A percentile compares a stretch with the other conserved stretches of the same genome.
Conservation (phyloP, 2,797 vertebrate genomes). For the Phataginus tricuspis region DNA sequence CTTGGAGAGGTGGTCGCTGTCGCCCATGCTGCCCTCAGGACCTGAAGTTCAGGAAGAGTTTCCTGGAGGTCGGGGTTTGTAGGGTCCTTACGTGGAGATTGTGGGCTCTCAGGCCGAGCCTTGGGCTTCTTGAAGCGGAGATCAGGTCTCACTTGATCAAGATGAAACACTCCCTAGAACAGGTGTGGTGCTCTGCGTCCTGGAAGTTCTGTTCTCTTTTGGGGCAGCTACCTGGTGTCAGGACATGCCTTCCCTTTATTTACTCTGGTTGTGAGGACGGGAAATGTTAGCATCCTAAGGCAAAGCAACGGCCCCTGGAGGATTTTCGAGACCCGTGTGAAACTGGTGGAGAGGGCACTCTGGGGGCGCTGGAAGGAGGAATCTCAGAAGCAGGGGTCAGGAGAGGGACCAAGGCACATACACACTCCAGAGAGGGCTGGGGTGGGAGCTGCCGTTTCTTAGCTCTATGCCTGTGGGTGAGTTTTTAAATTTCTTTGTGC, state of each 20-base stretch:
- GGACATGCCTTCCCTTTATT: accelerated
- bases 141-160: neutral
- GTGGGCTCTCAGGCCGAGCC: accelerated
- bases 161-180: neutral
- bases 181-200: accelerated
- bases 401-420: too few relatives aligned
- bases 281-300: neutral
- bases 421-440: neutral
- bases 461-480: neutral
- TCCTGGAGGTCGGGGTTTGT: too few relatives aligned
- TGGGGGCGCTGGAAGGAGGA: neutral
- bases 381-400: neutral
- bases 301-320: neutral
- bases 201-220: neutral
- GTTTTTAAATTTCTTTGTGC: neutral
- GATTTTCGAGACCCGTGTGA: too few relatives aligned
- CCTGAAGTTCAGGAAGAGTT: neutral
- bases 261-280: too few relatives aligned
- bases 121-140: neutral
- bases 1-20: accelerated
- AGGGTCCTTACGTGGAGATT: accelerated
- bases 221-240: neutral
- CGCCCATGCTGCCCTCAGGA: accelerated
- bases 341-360: neutral
- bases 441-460: neutral